Percentiles rank a stretch among this genome's conserved stretches.
phyloP scores from a whole-genome alignment of 2,797 vertebrate genomes.

The Sus cebifrons region DNA sequence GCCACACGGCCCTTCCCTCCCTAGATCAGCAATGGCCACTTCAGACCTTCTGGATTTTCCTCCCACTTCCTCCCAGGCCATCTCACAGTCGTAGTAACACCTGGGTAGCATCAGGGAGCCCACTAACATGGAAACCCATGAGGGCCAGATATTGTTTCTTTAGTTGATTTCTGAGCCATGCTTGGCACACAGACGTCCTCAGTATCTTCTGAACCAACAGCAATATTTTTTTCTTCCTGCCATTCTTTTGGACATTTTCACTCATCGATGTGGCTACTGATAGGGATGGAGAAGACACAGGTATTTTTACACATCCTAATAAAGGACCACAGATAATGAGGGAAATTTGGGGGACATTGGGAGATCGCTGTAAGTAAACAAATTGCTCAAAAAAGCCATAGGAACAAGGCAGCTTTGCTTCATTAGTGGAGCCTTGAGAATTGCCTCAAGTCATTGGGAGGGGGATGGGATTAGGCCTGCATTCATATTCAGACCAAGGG shows the following conservation, averaged over 20 bases:
- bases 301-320: too few relatives aligned
- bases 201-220: neutral
- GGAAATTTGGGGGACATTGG: too few relatives aligned
- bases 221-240: neutral
- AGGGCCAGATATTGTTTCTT: neutral
- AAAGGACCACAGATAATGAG: too few relatives aligned
- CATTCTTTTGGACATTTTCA: neutral
- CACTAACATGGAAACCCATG: neutral
- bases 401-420: too few relatives aligned
- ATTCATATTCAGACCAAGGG: too few relatives aligned
- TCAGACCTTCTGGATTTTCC: neutral
- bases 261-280: neutral
- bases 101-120: neutral
- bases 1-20: neutral
- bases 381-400: too few relatives aligned
- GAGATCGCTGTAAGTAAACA: too few relatives aligned
- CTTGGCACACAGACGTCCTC: neutral
- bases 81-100: neutral
- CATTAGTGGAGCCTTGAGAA: too few relatives aligned
- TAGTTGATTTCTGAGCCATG: neutral
- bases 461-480: too few relatives aligned
- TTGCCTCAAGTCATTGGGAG: too few relatives aligned
- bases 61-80: neutral
- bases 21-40: neutral
- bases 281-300: too few relatives aligned